phyloP scores from a whole-genome alignment of 2,888 invertebrate species.

The Orgyia antiqua region DNA sequence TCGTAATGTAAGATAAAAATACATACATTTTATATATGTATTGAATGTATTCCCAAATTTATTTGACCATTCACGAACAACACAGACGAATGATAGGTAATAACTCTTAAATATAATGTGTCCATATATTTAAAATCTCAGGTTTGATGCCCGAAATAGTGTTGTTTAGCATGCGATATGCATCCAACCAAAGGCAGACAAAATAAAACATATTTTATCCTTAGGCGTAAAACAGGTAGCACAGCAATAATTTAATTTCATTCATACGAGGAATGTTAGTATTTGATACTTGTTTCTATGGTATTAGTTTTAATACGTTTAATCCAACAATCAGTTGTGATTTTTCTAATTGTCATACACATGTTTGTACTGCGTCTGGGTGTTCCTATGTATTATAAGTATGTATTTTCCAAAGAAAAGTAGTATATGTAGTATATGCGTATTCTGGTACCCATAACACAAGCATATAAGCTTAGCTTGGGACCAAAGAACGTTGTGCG shows the following conservation, averaged over 20 bases:
- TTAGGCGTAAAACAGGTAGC: constrained; percentile 74
- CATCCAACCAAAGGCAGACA: constrained; percentile 38
- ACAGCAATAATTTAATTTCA: constrained; percentile 57
- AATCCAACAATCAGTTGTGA: too few species aligned
- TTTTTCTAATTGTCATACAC: too few species aligned
- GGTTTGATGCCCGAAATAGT: constrained; percentile 17
- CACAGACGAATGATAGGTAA: constrained; percentile 16
- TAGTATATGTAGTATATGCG: too few species aligned
- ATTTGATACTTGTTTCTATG: constrained; percentile 43
- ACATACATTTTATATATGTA: too few species aligned
- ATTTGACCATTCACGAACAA: constrained; percentile 11
- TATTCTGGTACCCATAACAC: too few species aligned
- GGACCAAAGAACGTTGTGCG: too few species aligned
- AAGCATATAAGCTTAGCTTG: too few species aligned
- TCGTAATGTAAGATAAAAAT: too few species aligned
- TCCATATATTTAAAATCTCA: constrained; percentile 21
- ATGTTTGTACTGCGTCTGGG: too few species aligned
- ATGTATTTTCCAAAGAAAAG: too few species aligned
- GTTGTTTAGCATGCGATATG: constrained; percentile 43
- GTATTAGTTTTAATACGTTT: background rate
- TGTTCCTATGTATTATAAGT: too few species aligned
- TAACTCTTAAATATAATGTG: constrained; percentile 29
- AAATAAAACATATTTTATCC: constrained; percentile 52
- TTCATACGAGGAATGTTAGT: constrained; percentile 15
- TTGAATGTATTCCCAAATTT: constrained; percentile 4